A percentile compares a stretch with the other conserved stretches of the same genome.
Evolutionary conservation across 2,113 vertebrate genomes (phyloP).

Genomic region (Alces alces): DNA sequence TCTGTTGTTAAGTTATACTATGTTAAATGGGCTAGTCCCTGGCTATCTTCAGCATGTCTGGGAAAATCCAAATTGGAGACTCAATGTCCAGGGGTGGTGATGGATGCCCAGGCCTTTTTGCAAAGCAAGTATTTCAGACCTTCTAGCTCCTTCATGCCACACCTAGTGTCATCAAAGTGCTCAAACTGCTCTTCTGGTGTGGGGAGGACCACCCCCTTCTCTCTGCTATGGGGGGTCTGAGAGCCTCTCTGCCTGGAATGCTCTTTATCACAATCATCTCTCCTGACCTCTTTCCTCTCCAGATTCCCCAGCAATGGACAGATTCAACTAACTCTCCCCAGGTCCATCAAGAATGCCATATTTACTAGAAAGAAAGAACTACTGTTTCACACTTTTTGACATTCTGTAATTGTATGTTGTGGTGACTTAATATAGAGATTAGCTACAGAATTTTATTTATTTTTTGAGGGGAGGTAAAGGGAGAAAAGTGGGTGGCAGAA

Average conservation of each 20-base stretch:
- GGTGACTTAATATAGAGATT: background rate
- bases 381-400: background rate
- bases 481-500: background rate
- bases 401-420: background rate
- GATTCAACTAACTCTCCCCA: background rate
- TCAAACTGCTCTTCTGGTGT: background rate
- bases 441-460: constrained; percentile 1
- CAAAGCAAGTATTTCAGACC: background rate
- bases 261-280: background rate
- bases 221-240: background rate
- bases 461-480: background rate
- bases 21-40: background rate
- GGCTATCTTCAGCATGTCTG: background rate
- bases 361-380: background rate
- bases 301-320: background rate
- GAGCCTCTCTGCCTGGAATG: background rate
- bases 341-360: background rate
- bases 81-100: background rate
- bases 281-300: background rate
- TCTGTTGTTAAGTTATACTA: background rate
- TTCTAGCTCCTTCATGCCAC: background rate
- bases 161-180: background rate
- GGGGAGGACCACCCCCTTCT: background rate
- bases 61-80: background rate
- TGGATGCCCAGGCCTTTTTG: background rate